Evolutionary conservation across 2,113 vertebrate species (phyloP).

Genomic region (Mionectes macconnelli): DNA sequence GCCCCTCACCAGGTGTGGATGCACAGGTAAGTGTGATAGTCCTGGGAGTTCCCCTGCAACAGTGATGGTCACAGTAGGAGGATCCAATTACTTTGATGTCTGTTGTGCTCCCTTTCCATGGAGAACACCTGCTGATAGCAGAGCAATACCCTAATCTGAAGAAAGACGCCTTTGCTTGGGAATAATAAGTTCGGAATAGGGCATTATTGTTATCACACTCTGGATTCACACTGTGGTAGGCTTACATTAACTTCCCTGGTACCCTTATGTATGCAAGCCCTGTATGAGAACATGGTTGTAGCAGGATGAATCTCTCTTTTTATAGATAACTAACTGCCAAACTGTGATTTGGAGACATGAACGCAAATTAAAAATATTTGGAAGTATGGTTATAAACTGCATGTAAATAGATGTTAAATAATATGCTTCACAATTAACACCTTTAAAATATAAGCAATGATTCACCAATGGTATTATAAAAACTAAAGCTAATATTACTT

Average conservation of each 20-base stretch:
- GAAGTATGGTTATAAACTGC: background rate
- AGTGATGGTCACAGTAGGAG: background rate
- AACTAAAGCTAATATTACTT: background rate
- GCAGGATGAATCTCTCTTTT: background rate
- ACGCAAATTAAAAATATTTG: background rate
- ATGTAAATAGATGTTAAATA: background rate
- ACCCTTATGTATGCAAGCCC: background rate
- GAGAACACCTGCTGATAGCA: constrained; percentile 26
- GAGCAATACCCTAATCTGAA: background rate
- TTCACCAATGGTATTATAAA: background rate
- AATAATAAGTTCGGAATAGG: background rate
- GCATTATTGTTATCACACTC: background rate
- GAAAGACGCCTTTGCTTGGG: background rate
- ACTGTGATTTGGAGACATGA: background rate
- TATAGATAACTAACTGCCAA: background rate
- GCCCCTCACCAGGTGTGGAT: background rate
- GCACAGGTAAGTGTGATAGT: background rate
- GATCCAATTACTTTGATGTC: constrained; percentile 34
- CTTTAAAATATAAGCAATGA: background rate
- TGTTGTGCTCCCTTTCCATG: constrained; percentile 29
- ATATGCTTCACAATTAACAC: background rate
- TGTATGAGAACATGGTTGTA: background rate
- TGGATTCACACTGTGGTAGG: background rate
- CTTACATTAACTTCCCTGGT: background rate
- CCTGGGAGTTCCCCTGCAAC: background rate